Conservation (phyloP, 2,113 vertebrate genomes). For the Laticauda colubrina region DNA sequence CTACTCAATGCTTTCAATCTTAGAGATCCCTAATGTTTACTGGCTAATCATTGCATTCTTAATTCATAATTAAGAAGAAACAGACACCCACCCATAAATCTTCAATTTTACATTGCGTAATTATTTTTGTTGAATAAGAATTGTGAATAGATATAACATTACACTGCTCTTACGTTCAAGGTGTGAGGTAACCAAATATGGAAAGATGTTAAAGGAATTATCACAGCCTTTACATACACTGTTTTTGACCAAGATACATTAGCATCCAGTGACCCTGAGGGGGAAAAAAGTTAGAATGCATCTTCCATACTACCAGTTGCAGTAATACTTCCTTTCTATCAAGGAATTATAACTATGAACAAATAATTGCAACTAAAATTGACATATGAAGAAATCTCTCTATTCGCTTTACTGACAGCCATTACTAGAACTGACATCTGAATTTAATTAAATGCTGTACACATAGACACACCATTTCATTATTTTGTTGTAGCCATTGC, state of each 20-base stretch:
- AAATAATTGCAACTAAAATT: constrained; percentile 22
- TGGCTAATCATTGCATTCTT: not conserved
- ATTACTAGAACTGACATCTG: constrained; percentile 30
- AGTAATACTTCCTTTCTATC: not conserved
- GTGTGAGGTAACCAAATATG: constrained; percentile 60
- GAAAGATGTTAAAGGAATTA: constrained; percentile 43
- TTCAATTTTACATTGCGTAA: constrained; percentile 15
- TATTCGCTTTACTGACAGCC: constrained; percentile 3
- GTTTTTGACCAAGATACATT: constrained; percentile 49
- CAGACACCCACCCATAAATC: not conserved
- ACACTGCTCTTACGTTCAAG: constrained; percentile 23
- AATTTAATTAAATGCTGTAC: not conserved
- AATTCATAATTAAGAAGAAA: not conserved
- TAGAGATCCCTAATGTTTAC: not conserved
- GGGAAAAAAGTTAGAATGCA: not conserved
- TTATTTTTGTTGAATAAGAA: constrained; percentile 28
- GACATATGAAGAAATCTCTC: not conserved
- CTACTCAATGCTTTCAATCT: not conserved
- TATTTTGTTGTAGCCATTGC: constrained; percentile 40
- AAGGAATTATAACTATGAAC: not conserved
- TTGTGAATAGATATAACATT: constrained; percentile 20
- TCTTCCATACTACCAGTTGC: not conserved
- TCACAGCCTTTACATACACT: constrained; percentile 25
- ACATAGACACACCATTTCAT: constrained; percentile 21
- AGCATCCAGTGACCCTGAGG: constrained; percentile 8